phyloP scores from a whole-genome alignment of 2,888 invertebrate species.

The Callimorpha dominula region DNA sequence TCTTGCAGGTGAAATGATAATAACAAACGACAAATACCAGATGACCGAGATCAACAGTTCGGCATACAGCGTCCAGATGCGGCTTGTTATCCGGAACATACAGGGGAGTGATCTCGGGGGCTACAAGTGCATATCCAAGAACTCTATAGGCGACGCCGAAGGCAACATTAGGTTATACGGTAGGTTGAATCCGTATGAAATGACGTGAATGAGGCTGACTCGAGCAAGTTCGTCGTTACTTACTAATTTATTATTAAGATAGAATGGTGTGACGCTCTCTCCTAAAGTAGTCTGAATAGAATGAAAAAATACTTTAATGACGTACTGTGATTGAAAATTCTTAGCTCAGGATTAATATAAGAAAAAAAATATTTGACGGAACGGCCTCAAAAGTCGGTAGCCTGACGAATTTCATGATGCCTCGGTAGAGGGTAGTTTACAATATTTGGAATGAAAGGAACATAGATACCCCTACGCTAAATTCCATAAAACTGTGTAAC shows the following conservation, averaged over 20 bases:
- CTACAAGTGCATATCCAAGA: conserved; percentile 97
- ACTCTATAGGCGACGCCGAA: conserved; percentile 96
- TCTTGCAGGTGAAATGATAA: conserved; percentile 95
- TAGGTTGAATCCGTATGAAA: conserved; percentile 80
- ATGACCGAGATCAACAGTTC: conserved; percentile 93
- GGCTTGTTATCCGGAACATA: conserved; percentile 91
- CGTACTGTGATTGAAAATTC: too few species aligned
- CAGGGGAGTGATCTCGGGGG: conserved; percentile 93
- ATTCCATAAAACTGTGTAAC: too few species aligned
- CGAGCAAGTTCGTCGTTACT: too few species aligned
- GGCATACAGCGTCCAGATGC: conserved; percentile 95
- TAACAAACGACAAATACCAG: conserved; percentile 93
- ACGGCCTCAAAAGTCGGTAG: too few species aligned
- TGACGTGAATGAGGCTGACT: neutral
- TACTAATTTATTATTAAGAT: neutral
- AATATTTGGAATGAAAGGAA: too few species aligned
- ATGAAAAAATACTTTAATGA: too few species aligned
- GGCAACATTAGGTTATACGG: conserved; percentile 96
- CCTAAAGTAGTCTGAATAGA: neutral
- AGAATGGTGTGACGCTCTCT: neutral
- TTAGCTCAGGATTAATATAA: too few species aligned
- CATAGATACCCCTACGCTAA: too few species aligned
- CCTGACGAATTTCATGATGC: too few species aligned
- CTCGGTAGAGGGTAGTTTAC: too few species aligned
- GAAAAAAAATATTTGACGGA: too few species aligned